These are phyloP conservation scores for Botia almorhae DNA, from an alignment of 2,797 vertebrate genomes.

Conservation along the genomic window DNA sequence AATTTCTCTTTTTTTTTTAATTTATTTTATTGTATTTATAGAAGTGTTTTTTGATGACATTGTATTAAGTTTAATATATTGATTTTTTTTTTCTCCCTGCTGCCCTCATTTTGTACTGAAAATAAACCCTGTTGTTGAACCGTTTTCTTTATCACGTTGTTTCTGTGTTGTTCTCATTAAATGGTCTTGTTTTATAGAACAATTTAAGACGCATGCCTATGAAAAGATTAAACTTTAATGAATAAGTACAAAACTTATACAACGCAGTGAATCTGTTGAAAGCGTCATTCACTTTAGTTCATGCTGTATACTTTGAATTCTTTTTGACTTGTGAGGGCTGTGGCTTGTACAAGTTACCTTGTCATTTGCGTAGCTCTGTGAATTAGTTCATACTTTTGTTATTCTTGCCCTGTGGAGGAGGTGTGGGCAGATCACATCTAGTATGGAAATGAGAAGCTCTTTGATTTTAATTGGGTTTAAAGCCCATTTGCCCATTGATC, in stretches of 20 bases:
- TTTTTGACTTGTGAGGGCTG: background rate
- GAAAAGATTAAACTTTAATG: background rate
- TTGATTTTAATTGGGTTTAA: constrained; percentile 53
- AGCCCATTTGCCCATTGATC: constrained; percentile 16
- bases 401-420: constrained; percentile 44
- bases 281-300: too few relatives aligned
- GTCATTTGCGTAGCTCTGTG: background rate
- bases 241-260: background rate
- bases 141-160: background rate
- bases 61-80: constrained; percentile 87
- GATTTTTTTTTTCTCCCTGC: constrained; percentile 61
- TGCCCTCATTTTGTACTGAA: constrained; percentile 76
- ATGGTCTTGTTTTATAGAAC: background rate
- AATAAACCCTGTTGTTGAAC: constrained; percentile 70
- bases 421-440: constrained; percentile 49
- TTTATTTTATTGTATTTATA: constrained; percentile 89
- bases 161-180: background rate
- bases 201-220: background rate
- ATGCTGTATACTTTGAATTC: background rate
- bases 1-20: constrained; percentile 72
- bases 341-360: background rate
- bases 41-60: constrained; percentile 74
- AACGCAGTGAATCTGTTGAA: too few relatives aligned
- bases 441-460: constrained; percentile 54
- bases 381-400: constrained; percentile 45